phyloP scores from a whole-genome alignment of 1,140 invertebrate species.

The Polypedilum pembai region DNA sequence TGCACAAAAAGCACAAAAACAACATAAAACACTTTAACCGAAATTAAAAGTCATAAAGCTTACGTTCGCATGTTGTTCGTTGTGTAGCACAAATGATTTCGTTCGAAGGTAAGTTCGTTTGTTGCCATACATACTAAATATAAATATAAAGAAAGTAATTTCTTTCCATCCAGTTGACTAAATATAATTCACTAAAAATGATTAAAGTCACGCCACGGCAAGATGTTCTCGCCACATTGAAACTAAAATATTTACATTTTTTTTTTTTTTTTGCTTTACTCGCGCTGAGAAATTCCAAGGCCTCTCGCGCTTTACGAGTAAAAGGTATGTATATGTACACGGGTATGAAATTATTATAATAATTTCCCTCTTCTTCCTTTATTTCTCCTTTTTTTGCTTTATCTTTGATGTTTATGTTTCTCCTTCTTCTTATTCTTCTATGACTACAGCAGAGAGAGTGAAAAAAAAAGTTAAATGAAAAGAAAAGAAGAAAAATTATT shows the following conservation, averaged over 20 bases:
- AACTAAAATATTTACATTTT: background rate
- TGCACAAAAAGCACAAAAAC: too few relatives aligned
- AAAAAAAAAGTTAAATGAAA: background rate
- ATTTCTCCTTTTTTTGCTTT: background rate
- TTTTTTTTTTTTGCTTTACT: too few relatives aligned
- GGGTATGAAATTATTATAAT: conserved; percentile 13
- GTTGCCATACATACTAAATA: too few relatives aligned
- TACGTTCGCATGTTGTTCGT: too few relatives aligned
- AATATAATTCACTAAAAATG: background rate
- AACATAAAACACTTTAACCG: too few relatives aligned
- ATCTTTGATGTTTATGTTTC: conserved; percentile 13
- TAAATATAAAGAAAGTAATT: too few relatives aligned
- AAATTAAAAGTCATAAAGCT: too few relatives aligned
- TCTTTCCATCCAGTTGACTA: background rate
- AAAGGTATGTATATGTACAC: background rate
- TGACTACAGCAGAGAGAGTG: background rate
- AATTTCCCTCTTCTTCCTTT: background rate
- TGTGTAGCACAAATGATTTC: too few relatives aligned
- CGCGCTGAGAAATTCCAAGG: background rate
- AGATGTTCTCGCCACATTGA: background rate
- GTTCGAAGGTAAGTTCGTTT: too few relatives aligned
- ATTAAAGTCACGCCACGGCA: background rate
- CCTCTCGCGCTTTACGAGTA: background rate
- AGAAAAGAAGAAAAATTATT: conserved; percentile 9
- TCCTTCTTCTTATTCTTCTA: background rate